Evolutionary conservation across 1,140 invertebrate genomes (phyloP).

Genomic region (Hesperophylax magnus): DNA sequence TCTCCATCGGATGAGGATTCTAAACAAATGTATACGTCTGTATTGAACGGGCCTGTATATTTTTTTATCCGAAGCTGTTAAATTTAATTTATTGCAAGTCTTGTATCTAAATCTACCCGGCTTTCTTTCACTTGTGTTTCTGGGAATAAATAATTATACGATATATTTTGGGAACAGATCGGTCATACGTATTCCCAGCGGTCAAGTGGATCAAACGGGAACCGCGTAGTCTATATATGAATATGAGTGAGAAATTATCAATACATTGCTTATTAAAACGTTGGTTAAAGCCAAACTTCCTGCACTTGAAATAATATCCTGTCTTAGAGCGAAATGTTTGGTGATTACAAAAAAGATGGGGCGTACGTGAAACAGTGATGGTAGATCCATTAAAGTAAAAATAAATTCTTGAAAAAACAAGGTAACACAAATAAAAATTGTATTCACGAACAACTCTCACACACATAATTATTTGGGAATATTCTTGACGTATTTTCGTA

Average conservation of each 20-base stretch:
- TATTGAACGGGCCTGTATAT: no score
- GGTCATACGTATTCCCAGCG: slow-evolving; percentile 10
- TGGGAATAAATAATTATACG: background rate
- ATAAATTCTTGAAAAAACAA: no score
- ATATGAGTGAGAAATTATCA: slow-evolving; percentile 26
- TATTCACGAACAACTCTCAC: no score
- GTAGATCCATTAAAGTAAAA: no score
- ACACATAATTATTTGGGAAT: no score
- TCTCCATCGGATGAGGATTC: no score
- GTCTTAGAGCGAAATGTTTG: background rate
- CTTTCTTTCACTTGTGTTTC: slow-evolving; percentile 14
- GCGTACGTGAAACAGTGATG: no score
- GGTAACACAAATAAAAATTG: no score
- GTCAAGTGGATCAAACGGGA: slow-evolving; percentile 35
- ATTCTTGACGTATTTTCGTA: no score
- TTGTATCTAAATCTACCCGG: background rate
- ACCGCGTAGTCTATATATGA: slow-evolving; percentile 6
- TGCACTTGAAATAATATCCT: slow-evolving; percentile 20
- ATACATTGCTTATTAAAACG: slow-evolving; percentile 11
- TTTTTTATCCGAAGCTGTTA: no score
- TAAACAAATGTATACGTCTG: no score
- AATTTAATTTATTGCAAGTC: slow-evolving; percentile 20
- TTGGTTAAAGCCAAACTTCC: slow-evolving; percentile 21
- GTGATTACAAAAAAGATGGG: background rate
- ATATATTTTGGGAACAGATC: background rate